Percentiles rank a stretch among this genome's conserved stretches.
These are phyloP conservation scores for Urophycis tenuis DNA, from an alignment of 2,797 vertebrate species.

Conservation along the genomic window DNA sequence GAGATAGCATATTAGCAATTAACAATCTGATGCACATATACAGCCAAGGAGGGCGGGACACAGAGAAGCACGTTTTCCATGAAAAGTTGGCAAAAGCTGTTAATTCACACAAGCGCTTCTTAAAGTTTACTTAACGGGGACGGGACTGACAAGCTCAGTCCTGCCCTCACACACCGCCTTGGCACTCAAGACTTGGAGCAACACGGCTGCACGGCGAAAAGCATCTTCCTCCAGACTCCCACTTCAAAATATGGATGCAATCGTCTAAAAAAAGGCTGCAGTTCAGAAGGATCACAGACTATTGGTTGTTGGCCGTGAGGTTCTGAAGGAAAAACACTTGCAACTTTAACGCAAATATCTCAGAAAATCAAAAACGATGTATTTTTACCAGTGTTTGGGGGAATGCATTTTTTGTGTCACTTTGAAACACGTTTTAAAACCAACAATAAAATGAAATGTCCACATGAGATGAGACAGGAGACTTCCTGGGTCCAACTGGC, in stretches of 20 bases:
- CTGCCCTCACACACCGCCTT: background rate
- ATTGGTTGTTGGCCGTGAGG: background rate
- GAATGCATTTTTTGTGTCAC: background rate
- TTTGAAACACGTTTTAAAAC: background rate
- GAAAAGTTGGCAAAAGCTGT: conserved; percentile 22
- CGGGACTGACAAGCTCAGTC: background rate
- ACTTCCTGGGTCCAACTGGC: background rate
- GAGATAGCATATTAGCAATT: conserved; percentile 35
- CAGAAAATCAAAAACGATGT: background rate
- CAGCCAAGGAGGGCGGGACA: conserved; percentile 9
- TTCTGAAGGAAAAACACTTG: background rate
- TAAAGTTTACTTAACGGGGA: background rate
- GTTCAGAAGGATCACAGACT: background rate
- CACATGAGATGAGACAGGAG: background rate
- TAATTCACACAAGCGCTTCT: background rate
- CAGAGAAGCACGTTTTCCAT: conserved; percentile 39
- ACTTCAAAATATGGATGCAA: conserved; percentile 1
- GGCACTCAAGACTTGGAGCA: background rate
- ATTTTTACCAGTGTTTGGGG: background rate
- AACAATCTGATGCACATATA: conserved; percentile 13
- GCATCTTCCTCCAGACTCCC: conserved; percentile 3
- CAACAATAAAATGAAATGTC: background rate
- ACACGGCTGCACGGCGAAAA: background rate
- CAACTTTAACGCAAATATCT: background rate
- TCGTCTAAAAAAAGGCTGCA: background rate